Conservation (phyloP, 1,140 invertebrate species). For the Aphaenogaster floridana region DNA sequence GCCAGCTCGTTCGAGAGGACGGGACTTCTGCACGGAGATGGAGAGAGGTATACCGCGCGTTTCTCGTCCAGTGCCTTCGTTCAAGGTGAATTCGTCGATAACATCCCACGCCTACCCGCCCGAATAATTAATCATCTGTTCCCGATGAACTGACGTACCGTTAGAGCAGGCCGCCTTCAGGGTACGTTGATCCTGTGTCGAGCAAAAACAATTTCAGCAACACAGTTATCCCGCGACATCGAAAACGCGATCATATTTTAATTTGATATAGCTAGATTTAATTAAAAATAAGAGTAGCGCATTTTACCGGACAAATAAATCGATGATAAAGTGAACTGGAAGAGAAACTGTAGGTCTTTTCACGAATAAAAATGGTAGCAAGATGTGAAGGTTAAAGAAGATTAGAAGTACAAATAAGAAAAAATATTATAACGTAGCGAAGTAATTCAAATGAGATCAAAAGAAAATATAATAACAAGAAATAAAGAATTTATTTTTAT, state of each 20-base stretch:
- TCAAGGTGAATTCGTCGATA: constrained; percentile 78
- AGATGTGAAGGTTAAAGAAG: not conserved
- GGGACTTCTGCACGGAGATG: not conserved
- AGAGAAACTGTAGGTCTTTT: not conserved
- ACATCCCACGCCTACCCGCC: constrained; percentile 76
- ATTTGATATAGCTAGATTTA: not conserved
- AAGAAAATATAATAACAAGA: not conserved
- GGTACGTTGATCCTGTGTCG: constrained; percentile 58
- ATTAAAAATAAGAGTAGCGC: not conserved
- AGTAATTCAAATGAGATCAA: not conserved
- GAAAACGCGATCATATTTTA: constrained; percentile 38
- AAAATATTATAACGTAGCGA: not conserved
- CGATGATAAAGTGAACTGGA: not conserved
- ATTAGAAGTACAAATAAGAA: not conserved
- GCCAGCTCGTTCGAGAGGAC: constrained; percentile 21
- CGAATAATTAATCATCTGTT: constrained; percentile 78
- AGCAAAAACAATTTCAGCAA: constrained; percentile 73
- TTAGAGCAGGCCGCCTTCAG: constrained; percentile 69
- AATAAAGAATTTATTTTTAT: not conserved
- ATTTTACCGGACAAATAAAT: not conserved
- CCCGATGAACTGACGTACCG: constrained; percentile 75
- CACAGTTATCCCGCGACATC: constrained; percentile 61
- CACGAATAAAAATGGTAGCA: not conserved
- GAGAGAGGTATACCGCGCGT: constrained; percentile 56
- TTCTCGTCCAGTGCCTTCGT: constrained; percentile 63